Evolutionary conservation across 1,140 invertebrate species (phyloP), one percentile per base, ranked within the genome.

Genomic region (Bemisia tabaci): DNA sequence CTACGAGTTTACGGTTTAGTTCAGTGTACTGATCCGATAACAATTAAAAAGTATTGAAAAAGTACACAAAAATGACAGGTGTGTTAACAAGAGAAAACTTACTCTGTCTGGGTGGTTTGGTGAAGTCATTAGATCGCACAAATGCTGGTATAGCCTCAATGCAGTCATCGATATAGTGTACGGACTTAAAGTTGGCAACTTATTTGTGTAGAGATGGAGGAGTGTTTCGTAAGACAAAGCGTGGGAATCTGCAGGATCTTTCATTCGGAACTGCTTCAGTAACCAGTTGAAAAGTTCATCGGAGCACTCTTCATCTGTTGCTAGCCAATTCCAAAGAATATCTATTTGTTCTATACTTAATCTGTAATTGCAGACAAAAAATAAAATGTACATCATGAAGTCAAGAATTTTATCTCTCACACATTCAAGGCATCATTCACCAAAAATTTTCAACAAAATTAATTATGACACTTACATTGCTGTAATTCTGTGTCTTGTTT

Each of bases 211-310:
- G 2, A 97, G 82, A 73, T 95, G 90, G 71, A 92, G 86, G 23
- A 95, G 79, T 0, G 91, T 89, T 67, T 94, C 91, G 65, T 91
- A 80, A 1, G 88, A 88, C 0, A 97, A 78, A 0, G 93, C 93
- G 78, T 96, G 93, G 33, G 33, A 48, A 9, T 48, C 33, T 48
- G 17, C 33, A 70, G 92, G 86, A 63, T 95, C 93, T n/a, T 90
- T 87, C 0, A 87, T 87, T 75, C 93, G 92, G 0, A 91, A 89
- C 77, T 97, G 93, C 21, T 87, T 88, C 9, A 94, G 80, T 48
- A 97, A 78, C 94, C 94, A 97, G 69, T 87, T 91, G 73, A 95
- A 94, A 22, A 95, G 82, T 72, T 95, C 94, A 75, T 97, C 93
- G 0, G 89, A 85, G 72, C 90, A 92, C 67, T 90, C 87, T 0